Percentiles rank a stretch among this genome's conserved stretches.
These are phyloP conservation scores for Andrena marginata DNA, from an alignment of 2,888 invertebrate species.

Conservation along the genomic window DNA sequence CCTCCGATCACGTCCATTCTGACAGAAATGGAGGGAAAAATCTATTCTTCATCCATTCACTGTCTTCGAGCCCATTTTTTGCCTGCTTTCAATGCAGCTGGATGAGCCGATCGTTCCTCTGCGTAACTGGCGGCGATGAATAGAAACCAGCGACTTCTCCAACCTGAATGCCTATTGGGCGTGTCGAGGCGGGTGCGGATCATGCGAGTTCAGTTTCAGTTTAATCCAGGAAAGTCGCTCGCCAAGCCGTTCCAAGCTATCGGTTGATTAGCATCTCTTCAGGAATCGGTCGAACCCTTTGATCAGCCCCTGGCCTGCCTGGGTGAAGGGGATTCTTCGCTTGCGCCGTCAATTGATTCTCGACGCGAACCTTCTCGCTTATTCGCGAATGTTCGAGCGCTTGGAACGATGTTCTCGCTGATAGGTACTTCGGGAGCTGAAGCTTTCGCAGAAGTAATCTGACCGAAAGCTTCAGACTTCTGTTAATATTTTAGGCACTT, in stretches of 20 bases:
- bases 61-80: slow-evolving; percentile 17
- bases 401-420: not conserved
- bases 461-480: not conserved
- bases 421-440: not conserved
- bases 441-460: not conserved
- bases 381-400: not conserved
- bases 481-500: not conserved
- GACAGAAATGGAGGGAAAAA: slow-evolving; percentile 23
- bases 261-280: slow-evolving; percentile 44
- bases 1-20: not conserved
- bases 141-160: slow-evolving; percentile 34
- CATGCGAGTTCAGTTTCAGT: slow-evolving; percentile 39
- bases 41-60: slow-evolving; percentile 36
- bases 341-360: not conserved
- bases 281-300: slow-evolving; percentile 20
- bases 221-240: slow-evolving; percentile 44
- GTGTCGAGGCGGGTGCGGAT: slow-evolving; percentile 24
- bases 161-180: slow-evolving; percentile 25
- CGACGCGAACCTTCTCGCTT: not conserved
- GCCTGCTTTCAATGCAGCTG: slow-evolving; percentile 39
- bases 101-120: slow-evolving; percentile 39
- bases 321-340: not conserved
- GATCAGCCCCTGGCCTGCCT: slow-evolving; percentile 5
- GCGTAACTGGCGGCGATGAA: slow-evolving; percentile 42
- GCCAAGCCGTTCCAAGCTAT: not conserved